Evolutionary conservation across 37 sponge, comb jelly and placozoan species (phyloP).

Genomic region (Ephydatia muelleri): DNA sequence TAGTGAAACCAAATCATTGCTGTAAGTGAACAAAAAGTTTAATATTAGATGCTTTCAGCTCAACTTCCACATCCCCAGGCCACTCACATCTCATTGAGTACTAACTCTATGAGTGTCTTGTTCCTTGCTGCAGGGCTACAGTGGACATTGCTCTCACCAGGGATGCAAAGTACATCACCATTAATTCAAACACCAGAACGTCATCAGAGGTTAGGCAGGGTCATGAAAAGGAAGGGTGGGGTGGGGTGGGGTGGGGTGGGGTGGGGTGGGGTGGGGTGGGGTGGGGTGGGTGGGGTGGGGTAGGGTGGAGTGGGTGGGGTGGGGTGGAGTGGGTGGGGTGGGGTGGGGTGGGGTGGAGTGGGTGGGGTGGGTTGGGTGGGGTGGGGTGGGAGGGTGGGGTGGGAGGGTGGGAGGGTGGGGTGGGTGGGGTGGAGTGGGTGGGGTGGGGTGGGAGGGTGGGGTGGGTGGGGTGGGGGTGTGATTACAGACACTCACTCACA

Average conservation of each 20-base stretch:
- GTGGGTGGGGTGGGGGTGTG: not conserved
- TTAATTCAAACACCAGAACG: conserved; percentile 24
- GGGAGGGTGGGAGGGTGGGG: not conserved
- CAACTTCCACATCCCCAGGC: too few species aligned
- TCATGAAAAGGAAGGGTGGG: not conserved
- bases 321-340: not conserved
- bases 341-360: not conserved
- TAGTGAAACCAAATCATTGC: too few species aligned
- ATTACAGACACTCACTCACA: too few species aligned
- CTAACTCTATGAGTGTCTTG: too few species aligned
- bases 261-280: conserved; percentile 13
- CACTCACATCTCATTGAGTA: too few species aligned
- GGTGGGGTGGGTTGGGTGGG: conserved; percentile 8
- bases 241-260: not conserved
- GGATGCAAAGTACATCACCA: conserved; percentile 34
- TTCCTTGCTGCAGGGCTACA: conserved; percentile 1
- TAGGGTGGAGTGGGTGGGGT: not conserved
- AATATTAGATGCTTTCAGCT: too few species aligned
- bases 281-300: not conserved
- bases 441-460: not conserved
- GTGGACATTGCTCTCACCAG: conserved; percentile 35
- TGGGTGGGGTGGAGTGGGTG: too few species aligned
- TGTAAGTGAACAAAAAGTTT: too few species aligned
- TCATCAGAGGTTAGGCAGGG: conserved; percentile 31
- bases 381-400: not conserved